These are phyloP conservation scores for Nudaria mundana DNA, from an alignment of 2,888 invertebrate genomes.

Conservation along the genomic window DNA sequence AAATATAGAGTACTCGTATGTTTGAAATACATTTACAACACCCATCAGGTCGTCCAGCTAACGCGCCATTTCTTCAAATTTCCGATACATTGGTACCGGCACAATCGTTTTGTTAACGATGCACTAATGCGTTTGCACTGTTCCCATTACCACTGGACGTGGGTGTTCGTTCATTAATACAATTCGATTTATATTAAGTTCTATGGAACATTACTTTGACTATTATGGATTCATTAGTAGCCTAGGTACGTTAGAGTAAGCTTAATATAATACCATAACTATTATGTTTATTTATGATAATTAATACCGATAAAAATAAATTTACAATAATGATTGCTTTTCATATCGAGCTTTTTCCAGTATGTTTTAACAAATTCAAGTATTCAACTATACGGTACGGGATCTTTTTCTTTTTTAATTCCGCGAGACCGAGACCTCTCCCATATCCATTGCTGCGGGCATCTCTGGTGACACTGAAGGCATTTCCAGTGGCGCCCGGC, in stretches of 20 bases:
- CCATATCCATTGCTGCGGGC: no score
- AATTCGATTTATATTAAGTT: conserved; percentile 40
- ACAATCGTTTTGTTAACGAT: conserved; percentile 64
- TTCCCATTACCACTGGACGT: conserved; percentile 52
- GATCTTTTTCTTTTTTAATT: no score
- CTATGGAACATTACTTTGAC: conserved; percentile 16
- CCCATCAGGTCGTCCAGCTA: conserved; percentile 17
- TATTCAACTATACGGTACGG: no score
- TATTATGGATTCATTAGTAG: conserved; percentile 7
- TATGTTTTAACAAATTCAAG: background rate
- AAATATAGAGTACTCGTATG: background rate
- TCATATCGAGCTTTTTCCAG: no score
- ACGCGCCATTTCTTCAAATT: conserved; percentile 30
- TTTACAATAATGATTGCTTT: no score
- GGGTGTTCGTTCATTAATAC: conserved; percentile 46
- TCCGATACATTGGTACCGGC: conserved; percentile 21
- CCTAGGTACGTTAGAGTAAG: background rate
- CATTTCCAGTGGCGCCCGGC: no score
- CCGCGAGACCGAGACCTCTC: no score
- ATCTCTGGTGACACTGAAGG: no score
- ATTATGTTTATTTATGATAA: background rate
- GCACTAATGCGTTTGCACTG: conserved; percentile 75
- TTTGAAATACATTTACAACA: conserved; percentile 7
- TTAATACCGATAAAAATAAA: no score
- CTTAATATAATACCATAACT: background rate